Base-by-base conservation (phyloP, 2,888 invertebrate species). In the Tiliacea aurago region DNA sequence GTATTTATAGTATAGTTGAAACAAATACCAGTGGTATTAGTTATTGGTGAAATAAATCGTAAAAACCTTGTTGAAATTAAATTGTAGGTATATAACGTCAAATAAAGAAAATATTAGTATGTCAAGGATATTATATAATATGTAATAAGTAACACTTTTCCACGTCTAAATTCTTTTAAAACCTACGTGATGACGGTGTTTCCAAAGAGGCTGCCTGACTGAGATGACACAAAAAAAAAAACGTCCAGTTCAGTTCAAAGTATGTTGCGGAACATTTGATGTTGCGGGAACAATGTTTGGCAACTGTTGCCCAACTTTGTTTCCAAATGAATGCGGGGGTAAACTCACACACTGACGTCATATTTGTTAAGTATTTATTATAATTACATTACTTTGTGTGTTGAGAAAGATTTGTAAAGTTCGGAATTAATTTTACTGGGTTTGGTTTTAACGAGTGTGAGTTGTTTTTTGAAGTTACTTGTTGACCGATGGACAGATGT, bases 381-480 rank as follows among this genome's bases (percentile, higher is more conserved):
- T 81, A 77, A 81, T 81, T 83, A 81, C n/a, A n/a, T n/a, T n/a
- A 76, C 78, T 71, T 59, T 41, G 65, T 63, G 65, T 58, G 37
- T 75, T 73, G 76, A 67, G 51, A 70, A 69, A 70, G 49, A 66
- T 74, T 78, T 74, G 33, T 69, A n/a, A 61, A 51, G 69, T 68
- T 71, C 23, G 53, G 71, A 78, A 82, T 80, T 70, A 80, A 83
- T 84, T 76, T 75, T 70, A 37, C 61, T 53, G 72, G 67, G 67
- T 76, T 62, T 23, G 23, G 37, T 45, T 37, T 72, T 72, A 62
- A 78, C 72, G 10, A 55, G 15, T 58, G 37, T 7, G 18, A 47
- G n/a, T 61, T 59, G 15, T 59, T 59, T 51, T 45, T 64, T 2
- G 5, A n/a, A 64, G 63, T 47, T 63, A 20, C 33, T 45, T 64